phyloP scores from a whole-genome alignment of 2,888 invertebrate species.

The Cheilosia vulpina region DNA sequence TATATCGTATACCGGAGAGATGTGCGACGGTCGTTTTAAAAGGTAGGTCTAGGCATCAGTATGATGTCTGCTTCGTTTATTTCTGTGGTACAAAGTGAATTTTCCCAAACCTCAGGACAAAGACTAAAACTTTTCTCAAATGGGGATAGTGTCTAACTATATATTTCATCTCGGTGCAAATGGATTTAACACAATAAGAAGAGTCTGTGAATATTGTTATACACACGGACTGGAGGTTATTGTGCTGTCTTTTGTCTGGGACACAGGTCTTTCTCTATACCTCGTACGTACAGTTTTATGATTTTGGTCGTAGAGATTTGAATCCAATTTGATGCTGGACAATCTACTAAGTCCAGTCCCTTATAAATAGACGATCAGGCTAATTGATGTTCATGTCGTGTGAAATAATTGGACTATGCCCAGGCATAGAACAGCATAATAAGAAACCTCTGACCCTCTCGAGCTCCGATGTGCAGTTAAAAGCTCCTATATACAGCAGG shows the following conservation, averaged over 20 bases:
- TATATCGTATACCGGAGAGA: conserved; percentile 6
- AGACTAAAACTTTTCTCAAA: not conserved
- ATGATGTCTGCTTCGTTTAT: not conserved
- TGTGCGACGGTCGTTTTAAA: conserved; percentile 12
- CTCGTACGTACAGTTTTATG: too few relatives aligned
- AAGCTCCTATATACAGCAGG: too few relatives aligned
- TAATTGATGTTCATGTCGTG: too few relatives aligned
- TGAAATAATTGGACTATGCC: too few relatives aligned
- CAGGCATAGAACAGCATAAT: too few relatives aligned
- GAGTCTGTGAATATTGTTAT: not conserved
- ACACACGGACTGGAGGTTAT: not conserved
- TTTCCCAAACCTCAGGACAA: not conserved
- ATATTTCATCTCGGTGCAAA: not conserved
- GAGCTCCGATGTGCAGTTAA: too few relatives aligned
- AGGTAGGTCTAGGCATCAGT: not conserved
- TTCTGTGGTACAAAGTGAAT: not conserved
- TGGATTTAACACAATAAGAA: not conserved
- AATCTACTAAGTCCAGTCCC: too few relatives aligned
- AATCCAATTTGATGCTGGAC: too few relatives aligned
- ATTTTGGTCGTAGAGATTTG: too few relatives aligned
- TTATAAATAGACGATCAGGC: too few relatives aligned
- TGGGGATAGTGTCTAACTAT: not conserved
- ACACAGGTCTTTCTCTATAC: not conserved
- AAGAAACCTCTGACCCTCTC: too few relatives aligned
- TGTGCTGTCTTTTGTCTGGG: not conserved